These are phyloP conservation scores for Tachyglossus aculeatus DNA, from an alignment of 2,797 vertebrate species.

Conservation along the genomic window DNA sequence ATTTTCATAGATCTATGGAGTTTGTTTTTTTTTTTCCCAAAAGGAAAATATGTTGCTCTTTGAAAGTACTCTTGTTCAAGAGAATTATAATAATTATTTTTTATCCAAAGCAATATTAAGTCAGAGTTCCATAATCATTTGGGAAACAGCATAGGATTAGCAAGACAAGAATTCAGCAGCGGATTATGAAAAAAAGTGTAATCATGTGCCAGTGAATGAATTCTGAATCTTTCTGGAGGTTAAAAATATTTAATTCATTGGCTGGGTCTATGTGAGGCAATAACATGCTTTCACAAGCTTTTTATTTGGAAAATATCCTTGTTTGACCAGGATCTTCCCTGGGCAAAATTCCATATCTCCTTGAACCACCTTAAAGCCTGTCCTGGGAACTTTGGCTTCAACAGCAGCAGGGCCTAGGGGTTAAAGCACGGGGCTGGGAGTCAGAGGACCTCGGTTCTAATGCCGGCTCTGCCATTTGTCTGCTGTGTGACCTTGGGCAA, in stretches of 20 bases:
- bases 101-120: slow-evolving; percentile 23
- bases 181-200: slow-evolving; percentile 43
- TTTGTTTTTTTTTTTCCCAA: not conserved
- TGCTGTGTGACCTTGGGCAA: too few species aligned
- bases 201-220: slow-evolving; percentile 36
- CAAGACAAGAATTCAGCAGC: slow-evolving; percentile 41
- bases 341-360: too few species aligned
- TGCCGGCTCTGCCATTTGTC: too few species aligned
- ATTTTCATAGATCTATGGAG: not conserved
- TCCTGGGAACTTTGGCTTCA: too few species aligned
- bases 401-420: too few species aligned
- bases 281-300: too few species aligned
- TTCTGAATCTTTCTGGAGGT: slow-evolving; percentile 8
- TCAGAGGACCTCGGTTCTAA: too few species aligned
- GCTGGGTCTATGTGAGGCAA: too few species aligned
- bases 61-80: not conserved
- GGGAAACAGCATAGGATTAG: slow-evolving; percentile 39
- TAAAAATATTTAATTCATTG: slow-evolving; percentile 44
- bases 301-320: too few species aligned
- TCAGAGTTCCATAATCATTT: slow-evolving; percentile 40
- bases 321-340: too few species aligned
- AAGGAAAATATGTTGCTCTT: not conserved
- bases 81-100: slow-evolving; percentile 21
- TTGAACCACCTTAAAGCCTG: too few species aligned
- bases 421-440: too few species aligned